A percentile compares a stretch with the other conserved stretches of the same genome.
Evolutionary conservation across 2,797 vertebrate species (phyloP).

Genomic region (Heterohyrax brucei): DNA sequence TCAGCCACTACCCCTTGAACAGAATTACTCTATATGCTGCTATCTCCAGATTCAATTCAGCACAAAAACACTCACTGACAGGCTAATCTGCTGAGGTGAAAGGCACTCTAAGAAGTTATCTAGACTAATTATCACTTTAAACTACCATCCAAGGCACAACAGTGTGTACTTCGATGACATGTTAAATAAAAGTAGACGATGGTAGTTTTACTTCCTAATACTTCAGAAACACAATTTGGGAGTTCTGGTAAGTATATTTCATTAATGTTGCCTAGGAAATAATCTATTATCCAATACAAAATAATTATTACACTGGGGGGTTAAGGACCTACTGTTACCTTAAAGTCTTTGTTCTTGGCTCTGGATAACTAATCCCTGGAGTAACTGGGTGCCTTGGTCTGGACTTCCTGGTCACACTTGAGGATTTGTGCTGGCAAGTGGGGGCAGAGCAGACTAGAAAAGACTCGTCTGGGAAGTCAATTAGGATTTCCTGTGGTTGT

Average conservation of each 20-base stretch:
- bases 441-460: no score
- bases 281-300: neutral
- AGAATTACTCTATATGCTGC: rapidly evolving
- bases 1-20: neutral
- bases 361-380: no score
- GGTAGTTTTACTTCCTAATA: neutral
- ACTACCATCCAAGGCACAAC: neutral
- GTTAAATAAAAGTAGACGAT: neutral
- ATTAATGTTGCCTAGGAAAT: conserved; percentile 9
- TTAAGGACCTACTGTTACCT: no score
- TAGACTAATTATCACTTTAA: conserved; percentile 23
- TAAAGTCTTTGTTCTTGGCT: no score
- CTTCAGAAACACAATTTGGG: neutral
- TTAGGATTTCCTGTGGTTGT: no score
- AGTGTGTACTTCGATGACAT: neutral
- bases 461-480: no score
- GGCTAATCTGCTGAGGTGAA: conserved; percentile 43
- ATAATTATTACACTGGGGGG: no score
- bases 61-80: neutral
- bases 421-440: no score
- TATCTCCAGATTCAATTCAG: neutral
- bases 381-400: no score
- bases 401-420: no score
- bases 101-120: conserved; percentile 4
- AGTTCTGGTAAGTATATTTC: neutral